These are phyloP conservation scores for Vanessa tameamea DNA, from an alignment of 1,140 invertebrate species.

Conservation along the genomic window DNA sequence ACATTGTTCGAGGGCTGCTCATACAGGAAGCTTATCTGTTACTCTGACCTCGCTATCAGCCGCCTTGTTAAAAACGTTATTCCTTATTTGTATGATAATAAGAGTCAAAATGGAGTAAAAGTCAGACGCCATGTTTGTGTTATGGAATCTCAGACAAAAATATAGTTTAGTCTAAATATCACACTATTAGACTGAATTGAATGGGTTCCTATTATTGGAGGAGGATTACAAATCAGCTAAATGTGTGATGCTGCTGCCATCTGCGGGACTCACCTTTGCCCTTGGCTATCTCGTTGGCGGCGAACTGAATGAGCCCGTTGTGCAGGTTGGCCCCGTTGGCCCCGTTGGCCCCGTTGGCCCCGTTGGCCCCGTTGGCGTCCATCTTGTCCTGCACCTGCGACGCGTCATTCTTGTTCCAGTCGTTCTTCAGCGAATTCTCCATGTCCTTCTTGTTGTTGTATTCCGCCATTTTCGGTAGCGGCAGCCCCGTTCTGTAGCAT, in stretches of 20 bases:
- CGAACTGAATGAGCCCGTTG: slow-evolving; percentile 81
- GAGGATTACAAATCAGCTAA: neutral
- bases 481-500: slow-evolving; percentile 78
- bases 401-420: slow-evolving; percentile 73
- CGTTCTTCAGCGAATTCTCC: slow-evolving; percentile 63
- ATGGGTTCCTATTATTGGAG: too few relatives aligned
- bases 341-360: slow-evolving; percentile 49
- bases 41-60: too few relatives aligned
- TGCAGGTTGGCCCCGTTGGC: slow-evolving; percentile 66
- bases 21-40: too few relatives aligned
- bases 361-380: slow-evolving; percentile 46
- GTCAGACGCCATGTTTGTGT: too few relatives aligned
- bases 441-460: slow-evolving; percentile 83
- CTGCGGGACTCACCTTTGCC: slow-evolving; percentile 62
- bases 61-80: too few relatives aligned
- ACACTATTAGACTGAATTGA: too few relatives aligned
- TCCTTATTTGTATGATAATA: too few relatives aligned
- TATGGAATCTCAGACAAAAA: too few relatives aligned
- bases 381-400: slow-evolving; percentile 68
- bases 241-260: neutral
- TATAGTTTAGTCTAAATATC: too few relatives aligned
- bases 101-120: too few relatives aligned
- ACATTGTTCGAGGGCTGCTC: too few relatives aligned
- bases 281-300: slow-evolving; percentile 87
- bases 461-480: slow-evolving; percentile 83